Evolutionary conservation across 2,888 invertebrate species (phyloP).

Genomic region (Glaucopsyche alexis): DNA sequence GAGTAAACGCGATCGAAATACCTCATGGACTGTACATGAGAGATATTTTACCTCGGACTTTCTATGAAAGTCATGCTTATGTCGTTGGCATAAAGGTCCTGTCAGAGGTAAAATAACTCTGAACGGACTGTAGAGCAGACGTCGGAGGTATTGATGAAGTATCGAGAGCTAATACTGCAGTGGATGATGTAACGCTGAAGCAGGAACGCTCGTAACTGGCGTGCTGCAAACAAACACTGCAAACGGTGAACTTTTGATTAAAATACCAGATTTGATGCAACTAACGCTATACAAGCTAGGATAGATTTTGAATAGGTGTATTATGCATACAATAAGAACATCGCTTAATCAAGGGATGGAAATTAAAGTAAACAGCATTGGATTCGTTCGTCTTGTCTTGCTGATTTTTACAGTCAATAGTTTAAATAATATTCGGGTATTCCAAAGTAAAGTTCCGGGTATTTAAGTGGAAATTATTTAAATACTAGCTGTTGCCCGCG

Average conservation of each 20-base stretch:
- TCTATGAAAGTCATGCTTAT: no score
- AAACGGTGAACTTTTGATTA: constrained; percentile 24
- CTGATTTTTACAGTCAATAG: no score
- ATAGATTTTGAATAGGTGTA: background rate
- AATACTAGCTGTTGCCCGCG: no score
- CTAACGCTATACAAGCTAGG: background rate
- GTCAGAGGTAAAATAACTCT: background rate
- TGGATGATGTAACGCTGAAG: constrained; percentile 51
- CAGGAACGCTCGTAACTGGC: constrained; percentile 47
- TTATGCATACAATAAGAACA: background rate
- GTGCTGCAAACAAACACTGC: constrained; percentile 43
- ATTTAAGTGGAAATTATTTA: no score
- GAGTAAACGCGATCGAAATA: no score
- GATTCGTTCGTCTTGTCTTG: no score
- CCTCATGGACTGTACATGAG: no score
- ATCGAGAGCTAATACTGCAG: constrained; percentile 41
- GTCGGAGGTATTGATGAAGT: constrained; percentile 25
- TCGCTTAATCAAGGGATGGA: background rate
- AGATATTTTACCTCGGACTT: no score
- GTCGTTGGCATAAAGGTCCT: no score
- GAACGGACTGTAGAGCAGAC: constrained; percentile 5
- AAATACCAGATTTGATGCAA: background rate
- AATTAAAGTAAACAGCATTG: background rate
- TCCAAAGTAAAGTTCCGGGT: no score
- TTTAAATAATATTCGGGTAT: no score